Conservation (phyloP, 2,888 invertebrate species). For the Athalia rosae region DNA sequence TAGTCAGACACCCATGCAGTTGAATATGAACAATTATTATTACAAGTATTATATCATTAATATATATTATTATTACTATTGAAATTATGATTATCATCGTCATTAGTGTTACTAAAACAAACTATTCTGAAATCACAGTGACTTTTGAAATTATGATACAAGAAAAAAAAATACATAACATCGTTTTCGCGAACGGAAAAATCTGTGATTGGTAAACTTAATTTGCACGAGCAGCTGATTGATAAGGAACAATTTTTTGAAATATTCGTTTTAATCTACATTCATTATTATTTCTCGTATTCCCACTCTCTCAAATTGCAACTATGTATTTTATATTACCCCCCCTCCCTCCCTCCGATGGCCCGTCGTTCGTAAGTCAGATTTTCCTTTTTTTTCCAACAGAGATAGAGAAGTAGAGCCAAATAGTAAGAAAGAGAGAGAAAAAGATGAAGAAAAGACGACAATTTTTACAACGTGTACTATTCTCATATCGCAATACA, state of each 20-base stretch:
- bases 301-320: no score
- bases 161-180: slow-evolving; percentile 25
- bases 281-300: no score
- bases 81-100: slow-evolving; percentile 16
- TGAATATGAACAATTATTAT: slow-evolving; percentile 33
- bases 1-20: slow-evolving; percentile 27
- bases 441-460: not conserved
- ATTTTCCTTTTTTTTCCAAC: no score
- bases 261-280: no score
- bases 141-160: no score
- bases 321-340: no score
- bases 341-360: no score
- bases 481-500: not conserved
- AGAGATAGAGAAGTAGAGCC: no score
- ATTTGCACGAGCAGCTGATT: no score
- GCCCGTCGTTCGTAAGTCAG: no score
- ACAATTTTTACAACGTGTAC: slow-evolving; percentile 16
- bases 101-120: slow-evolving; percentile 9
- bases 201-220: not conserved
- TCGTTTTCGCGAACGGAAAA: slow-evolving; percentile 14
- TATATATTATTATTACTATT: slow-evolving; percentile 6
- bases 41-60: slow-evolving; percentile 16
- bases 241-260: no score
- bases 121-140: not conserved
- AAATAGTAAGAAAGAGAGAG: not conserved